These are phyloP conservation scores for Amblyraja radiata DNA, from an alignment of 2,797 vertebrate species.

Conservation along the genomic window DNA sequence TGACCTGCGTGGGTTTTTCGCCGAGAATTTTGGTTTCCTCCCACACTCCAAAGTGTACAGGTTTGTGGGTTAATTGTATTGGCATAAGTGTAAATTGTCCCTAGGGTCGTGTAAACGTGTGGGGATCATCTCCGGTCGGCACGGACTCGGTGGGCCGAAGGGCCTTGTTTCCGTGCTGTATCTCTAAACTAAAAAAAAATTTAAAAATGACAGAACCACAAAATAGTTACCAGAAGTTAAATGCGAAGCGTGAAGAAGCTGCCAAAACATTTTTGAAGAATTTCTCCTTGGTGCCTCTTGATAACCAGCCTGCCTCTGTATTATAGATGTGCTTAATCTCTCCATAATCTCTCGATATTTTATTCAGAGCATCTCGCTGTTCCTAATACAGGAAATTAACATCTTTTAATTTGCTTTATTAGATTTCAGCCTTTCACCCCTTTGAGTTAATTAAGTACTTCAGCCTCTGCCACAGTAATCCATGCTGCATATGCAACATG, in stretches of 20 bases:
- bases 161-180: too few relatives aligned
- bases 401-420: slow-evolving; percentile 68
- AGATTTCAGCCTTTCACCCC: slow-evolving; percentile 65
- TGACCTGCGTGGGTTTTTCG: too few relatives aligned
- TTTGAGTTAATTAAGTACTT: slow-evolving; percentile 68
- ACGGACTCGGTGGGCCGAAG: too few relatives aligned
- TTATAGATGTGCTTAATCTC: background rate
- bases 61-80: too few relatives aligned
- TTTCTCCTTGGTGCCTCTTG: background rate
- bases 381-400: slow-evolving; percentile 61
- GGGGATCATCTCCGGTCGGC: too few relatives aligned
- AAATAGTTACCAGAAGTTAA: background rate
- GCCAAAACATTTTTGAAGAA: background rate
- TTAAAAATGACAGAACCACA: too few relatives aligned
- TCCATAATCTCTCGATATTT: slow-evolving; percentile 53
- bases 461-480: slow-evolving; percentile 42
- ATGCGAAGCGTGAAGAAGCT: background rate
- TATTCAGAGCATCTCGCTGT: slow-evolving; percentile 55
- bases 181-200: too few relatives aligned
- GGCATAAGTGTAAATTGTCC: too few relatives aligned
- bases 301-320: background rate
- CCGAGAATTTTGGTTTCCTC: too few relatives aligned
- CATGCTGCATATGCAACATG: background rate
- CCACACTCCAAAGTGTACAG: too few relatives aligned
- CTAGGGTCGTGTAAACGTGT: too few relatives aligned